Percentiles rank a stretch among this genome's conserved stretches.
Evolutionary conservation across 2,888 invertebrate species (phyloP).

Genomic region (Sinhomidia bicolor): DNA sequence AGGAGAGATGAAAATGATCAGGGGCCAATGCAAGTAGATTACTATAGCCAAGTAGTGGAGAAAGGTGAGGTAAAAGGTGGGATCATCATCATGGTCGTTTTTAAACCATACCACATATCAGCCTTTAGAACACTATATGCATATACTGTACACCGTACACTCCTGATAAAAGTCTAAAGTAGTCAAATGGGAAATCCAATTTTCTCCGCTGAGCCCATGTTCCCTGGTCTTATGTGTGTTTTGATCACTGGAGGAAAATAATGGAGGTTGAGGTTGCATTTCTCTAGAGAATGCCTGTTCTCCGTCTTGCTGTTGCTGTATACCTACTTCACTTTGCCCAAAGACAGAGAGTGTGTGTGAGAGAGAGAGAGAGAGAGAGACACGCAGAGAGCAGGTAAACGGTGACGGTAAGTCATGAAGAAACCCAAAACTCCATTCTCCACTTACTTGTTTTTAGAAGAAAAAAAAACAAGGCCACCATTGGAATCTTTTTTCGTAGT

Average conservation of each 20-base stretch:
- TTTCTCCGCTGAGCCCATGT: slow-evolving; percentile 37
- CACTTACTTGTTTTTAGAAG: background rate
- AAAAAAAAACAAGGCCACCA: background rate
- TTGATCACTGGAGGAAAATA: slow-evolving; percentile 22
- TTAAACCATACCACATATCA: background rate
- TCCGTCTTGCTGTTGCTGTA: background rate
- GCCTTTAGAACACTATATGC: background rate
- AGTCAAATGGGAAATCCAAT: slow-evolving; percentile 64
- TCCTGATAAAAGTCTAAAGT: slow-evolving; percentile 42
- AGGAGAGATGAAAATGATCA: background rate
- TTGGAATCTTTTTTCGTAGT: background rate
- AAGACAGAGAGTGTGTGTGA: too few relatives aligned
- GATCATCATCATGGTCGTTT: background rate
- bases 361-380: too few relatives aligned
- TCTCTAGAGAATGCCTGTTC: slow-evolving; percentile 15
- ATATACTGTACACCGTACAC: background rate
- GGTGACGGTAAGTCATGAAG: background rate
- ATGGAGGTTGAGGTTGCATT: slow-evolving; percentile 44
- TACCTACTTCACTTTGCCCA: background rate
- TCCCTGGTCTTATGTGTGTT: background rate
- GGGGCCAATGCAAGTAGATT: slow-evolving; percentile 16
- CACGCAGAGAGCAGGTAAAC: background rate
- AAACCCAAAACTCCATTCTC: background rate
- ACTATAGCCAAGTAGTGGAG: too few relatives aligned
- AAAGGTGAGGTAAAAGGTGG: slow-evolving; percentile 38